phyloP scores from a whole-genome alignment of 2,113 vertebrate genomes.

The Hydrolagus affinis region DNA sequence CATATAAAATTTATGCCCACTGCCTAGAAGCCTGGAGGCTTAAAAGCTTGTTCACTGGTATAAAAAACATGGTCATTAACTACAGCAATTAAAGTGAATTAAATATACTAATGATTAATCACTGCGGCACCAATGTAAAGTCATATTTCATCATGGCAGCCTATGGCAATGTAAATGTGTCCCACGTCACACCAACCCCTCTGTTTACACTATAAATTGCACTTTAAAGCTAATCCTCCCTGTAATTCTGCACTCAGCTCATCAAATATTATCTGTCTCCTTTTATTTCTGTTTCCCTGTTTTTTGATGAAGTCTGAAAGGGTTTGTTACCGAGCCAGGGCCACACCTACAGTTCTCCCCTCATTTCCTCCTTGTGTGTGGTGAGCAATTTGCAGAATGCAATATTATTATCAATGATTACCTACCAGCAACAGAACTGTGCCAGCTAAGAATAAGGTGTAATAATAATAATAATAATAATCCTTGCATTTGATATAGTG shows the following conservation, averaged over 20 bases:
- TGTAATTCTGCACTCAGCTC: neutral
- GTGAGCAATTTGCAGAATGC: neutral
- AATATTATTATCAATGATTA: neutral
- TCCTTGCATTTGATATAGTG: too few species aligned
- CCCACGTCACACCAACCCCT: conserved; percentile 18
- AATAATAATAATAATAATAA: too few species aligned
- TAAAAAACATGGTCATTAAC: conserved; percentile 33
- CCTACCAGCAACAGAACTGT: neutral
- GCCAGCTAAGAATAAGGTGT: neutral
- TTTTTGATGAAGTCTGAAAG: too few species aligned
- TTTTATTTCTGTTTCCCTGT: neutral
- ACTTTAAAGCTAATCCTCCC: conserved; percentile 26
- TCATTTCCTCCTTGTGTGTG: neutral
- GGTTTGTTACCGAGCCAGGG: too few species aligned
- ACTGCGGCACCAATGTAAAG: conserved; percentile 22
- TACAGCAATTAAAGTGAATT: conserved; percentile 33
- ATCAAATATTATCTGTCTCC: neutral
- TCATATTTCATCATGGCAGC: conserved; percentile 31
- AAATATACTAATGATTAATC: conserved; percentile 32
- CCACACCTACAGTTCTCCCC: neutral
- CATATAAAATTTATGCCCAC: conserved; percentile 32
- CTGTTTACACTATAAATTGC: conserved; percentile 32
- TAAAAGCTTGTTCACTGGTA: conserved; percentile 33
- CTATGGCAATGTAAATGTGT: conserved; percentile 32
- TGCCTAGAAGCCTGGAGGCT: conserved; percentile 31